Percentiles rank a stretch among this genome's conserved stretches.
These are phyloP conservation scores for Matsumurasca onukii DNA, from an alignment of 1,140 invertebrate species.

Conservation along the genomic window DNA sequence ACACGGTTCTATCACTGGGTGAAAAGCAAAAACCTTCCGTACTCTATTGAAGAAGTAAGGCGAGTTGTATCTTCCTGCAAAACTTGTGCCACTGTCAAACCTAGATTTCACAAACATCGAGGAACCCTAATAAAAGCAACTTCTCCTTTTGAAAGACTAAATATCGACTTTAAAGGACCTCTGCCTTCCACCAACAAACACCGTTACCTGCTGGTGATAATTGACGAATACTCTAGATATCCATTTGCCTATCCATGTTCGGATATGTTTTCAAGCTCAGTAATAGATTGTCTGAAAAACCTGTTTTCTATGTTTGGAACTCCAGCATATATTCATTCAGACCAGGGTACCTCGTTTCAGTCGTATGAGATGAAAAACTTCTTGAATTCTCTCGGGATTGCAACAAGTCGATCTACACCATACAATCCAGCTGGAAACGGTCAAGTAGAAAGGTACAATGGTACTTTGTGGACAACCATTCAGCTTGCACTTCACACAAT, in stretches of 20 bases:
- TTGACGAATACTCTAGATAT: slow-evolving; percentile 46
- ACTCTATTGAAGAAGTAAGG: neutral
- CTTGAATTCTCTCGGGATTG: neutral
- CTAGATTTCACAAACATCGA: slow-evolving; percentile 31
- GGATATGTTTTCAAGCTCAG: slow-evolving; percentile 35
- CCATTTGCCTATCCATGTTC: slow-evolving; percentile 40
- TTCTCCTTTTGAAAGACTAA: slow-evolving; percentile 40
- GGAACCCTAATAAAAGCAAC: slow-evolving; percentile 41
- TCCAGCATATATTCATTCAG: neutral
- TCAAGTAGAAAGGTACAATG: neutral
- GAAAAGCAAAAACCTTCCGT: slow-evolving; percentile 33
- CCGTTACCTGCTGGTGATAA: slow-evolving; percentile 41
- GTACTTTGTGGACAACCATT: neutral
- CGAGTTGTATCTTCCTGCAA: neutral
- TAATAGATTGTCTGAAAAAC: slow-evolving; percentile 34
- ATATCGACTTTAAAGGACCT: slow-evolving; percentile 45
- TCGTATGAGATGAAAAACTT: neutral
- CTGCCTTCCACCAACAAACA: slow-evolving; percentile 41
- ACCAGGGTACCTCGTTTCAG: neutral
- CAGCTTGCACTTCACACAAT: neutral
- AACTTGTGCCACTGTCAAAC: slow-evolving; percentile 33
- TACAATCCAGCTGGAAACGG: slow-evolving; percentile 1
- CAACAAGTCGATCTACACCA: neutral
- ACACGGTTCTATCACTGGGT: slow-evolving; percentile 31
- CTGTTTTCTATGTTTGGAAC: neutral